phyloP scores from a whole-genome alignment of 2,797 vertebrate species.

The Pampus argenteus region DNA sequence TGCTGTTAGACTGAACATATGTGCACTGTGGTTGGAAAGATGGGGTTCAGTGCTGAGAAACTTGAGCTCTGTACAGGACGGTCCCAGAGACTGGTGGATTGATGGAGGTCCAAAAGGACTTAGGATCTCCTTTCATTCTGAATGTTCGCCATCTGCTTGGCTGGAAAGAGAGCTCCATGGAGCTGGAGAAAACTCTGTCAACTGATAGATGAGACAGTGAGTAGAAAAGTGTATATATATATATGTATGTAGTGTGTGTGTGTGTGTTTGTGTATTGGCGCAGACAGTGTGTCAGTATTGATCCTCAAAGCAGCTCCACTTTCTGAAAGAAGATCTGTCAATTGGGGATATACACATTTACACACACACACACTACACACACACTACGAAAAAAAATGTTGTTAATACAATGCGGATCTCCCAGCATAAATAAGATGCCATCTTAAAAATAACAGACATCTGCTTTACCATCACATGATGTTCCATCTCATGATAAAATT shows the following conservation, averaged over 20 bases:
- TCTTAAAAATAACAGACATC: slow-evolving; percentile 51
- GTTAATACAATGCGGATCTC: slow-evolving; percentile 38
- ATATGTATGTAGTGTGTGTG: slow-evolving; percentile 32
- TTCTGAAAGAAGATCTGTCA: slow-evolving; percentile 79
- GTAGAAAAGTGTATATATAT: slow-evolving; percentile 49
- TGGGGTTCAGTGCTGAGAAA: slow-evolving; percentile 58
- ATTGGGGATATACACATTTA: slow-evolving; percentile 67
- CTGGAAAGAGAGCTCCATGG: slow-evolving; percentile 70
- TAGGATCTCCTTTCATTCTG: slow-evolving; percentile 82
- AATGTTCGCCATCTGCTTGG: slow-evolving; percentile 82
- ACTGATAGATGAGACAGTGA: slow-evolving; percentile 79
- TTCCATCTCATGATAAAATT: too few species aligned
- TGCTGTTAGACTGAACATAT: slow-evolving; percentile 21
- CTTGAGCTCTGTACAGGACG: slow-evolving; percentile 62
- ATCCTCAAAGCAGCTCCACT: slow-evolving; percentile 77
- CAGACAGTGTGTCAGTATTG: slow-evolving; percentile 73
- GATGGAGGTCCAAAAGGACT: slow-evolving; percentile 78
- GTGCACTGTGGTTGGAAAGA: slow-evolving; percentile 26
- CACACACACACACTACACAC: slow-evolving; percentile 30
- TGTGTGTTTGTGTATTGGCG: slow-evolving; percentile 50
- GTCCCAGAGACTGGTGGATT: slow-evolving; percentile 69
- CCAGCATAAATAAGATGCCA: slow-evolving; percentile 34
- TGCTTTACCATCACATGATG: slow-evolving; percentile 56
- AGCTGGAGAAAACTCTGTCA: slow-evolving; percentile 76
- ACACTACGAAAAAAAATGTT: slow-evolving; percentile 16